phyloP scores from a whole-genome alignment of 1,140 invertebrate genomes.

The Tachypleus tridentatus region DNA sequence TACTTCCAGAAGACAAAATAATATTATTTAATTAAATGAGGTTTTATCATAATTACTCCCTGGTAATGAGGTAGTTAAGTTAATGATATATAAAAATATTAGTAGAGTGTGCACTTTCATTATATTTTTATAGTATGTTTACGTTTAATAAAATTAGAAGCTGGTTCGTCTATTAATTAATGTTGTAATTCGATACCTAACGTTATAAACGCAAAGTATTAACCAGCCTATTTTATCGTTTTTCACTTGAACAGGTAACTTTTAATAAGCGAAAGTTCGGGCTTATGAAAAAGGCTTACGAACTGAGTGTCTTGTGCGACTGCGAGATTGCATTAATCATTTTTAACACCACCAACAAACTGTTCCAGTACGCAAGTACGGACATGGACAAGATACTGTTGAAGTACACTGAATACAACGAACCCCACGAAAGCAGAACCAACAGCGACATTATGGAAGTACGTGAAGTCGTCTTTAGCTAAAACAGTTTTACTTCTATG shows the following conservation, averaged over 20 bases:
- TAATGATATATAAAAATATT: too few relatives aligned
- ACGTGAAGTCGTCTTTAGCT: constrained; percentile 43
- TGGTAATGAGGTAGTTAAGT: not conserved
- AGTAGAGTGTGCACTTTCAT: not conserved
- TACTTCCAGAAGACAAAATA: too few relatives aligned
- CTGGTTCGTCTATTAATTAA: not conserved
- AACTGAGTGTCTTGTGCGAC: constrained; percentile 94
- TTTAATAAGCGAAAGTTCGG: constrained; percentile 99
- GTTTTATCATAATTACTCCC: too few relatives aligned
- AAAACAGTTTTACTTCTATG: too few relatives aligned
- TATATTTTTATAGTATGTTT: not conserved
- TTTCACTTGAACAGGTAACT: constrained; percentile 61
- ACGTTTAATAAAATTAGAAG: not conserved
- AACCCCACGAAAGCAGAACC: constrained; percentile 97
- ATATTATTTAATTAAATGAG: too few relatives aligned
- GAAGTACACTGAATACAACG: constrained; percentile 99
- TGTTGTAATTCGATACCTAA: too few relatives aligned
- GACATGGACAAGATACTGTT: constrained; percentile 99
- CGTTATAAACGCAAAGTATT: too few relatives aligned
- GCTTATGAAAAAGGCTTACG: constrained; percentile 99
- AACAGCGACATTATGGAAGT: constrained; percentile 99
- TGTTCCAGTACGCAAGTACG: constrained; percentile 97
- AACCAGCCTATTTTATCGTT: too few relatives aligned
- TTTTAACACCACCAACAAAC: constrained; percentile 97
- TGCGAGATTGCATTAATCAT: constrained; percentile 99